These are phyloP conservation scores for Ophonus ardosiacus DNA, from an alignment of 2,888 invertebrate species.

Conservation along the genomic window DNA sequence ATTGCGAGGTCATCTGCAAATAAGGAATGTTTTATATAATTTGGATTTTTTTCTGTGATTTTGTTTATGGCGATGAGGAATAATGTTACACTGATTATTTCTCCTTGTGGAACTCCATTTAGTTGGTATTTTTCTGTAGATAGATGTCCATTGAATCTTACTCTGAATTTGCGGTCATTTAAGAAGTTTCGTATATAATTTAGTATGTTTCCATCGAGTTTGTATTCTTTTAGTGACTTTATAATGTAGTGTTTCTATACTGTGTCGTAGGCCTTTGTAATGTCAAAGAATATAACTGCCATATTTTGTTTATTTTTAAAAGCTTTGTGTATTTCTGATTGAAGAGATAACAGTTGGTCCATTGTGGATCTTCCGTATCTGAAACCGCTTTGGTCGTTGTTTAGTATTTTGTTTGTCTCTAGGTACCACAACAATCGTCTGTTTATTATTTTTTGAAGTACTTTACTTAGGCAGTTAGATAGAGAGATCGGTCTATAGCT, in stretches of 20 bases:
- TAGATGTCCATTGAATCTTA: neutral
- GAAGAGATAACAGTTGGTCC: neutral
- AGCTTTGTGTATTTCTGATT: neutral
- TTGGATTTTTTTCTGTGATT: too few species aligned
- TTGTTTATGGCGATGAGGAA: too few species aligned
- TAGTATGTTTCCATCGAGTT: neutral
- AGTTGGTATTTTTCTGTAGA: neutral
- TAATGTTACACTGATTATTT: neutral
- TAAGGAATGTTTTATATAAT: too few species aligned
- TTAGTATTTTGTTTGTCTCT: neutral
- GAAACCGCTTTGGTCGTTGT: conserved; percentile 6
- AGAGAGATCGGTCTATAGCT: too few species aligned
- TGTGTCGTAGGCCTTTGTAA: conserved; percentile 7
- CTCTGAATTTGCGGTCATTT: neutral
- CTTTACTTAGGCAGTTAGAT: too few species aligned
- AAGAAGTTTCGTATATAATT: neutral
- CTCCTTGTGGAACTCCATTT: neutral
- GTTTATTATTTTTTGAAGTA: too few species aligned
- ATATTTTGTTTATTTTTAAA: conserved; percentile 8
- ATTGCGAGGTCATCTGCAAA: too few species aligned
- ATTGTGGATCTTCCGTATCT: neutral
- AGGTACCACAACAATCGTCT: too few species aligned
- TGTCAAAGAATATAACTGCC: neutral
- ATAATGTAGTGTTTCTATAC: conserved; percentile 9
- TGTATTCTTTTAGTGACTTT: neutral